Evolutionary conservation across 2,797 vertebrate genomes (phyloP), one percentile per base, ranked within the genome.

Genomic region (Semaprochilodus insignis): DNA sequence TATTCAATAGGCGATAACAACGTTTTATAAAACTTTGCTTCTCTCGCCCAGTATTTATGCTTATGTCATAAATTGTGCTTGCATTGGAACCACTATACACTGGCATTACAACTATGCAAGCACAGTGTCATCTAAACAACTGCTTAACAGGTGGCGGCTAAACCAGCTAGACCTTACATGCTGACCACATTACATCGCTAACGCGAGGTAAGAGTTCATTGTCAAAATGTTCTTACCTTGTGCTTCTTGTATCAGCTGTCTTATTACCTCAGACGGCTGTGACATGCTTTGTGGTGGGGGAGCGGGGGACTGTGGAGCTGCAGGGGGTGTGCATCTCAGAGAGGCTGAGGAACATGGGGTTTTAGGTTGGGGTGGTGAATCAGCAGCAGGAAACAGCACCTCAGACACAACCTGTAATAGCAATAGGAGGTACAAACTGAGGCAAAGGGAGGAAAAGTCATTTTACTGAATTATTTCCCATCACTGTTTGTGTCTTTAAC

Each of bases 181-280:
- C 19, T 19, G 11, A 52, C 7, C 54, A 71, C 16, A 52, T 34
- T 65, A 48, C 44, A n/a, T 78, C 27, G 54, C 10, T 54, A 85
- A 86, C 86, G 44, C 83, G 62, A 70, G 78, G 11, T 54, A 74
- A 57, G 54, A 69, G 74, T 60, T 54, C 63, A 52, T 57, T 21
- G 21, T 40, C 14, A n/a, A n/a, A 65, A 4, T 6, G 3, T 36
- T 7, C 88, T 87, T 90, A 96, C 95, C 95, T 93, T 95, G 92
- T 77, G 95, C 93, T 44, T 95, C 92, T 78, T 91, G 92, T 80
- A 96, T 92, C 81, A 96, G 94, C 89, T 95, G 94, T 77, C 90
- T 89, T 71, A 95, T 92, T 76, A 95, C 91, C 84, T 93, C 92
- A 80, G 87, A 23, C 3, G 94, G 91, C 78, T 89, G 89, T 1